A percentile compares a stretch with the other conserved stretches of the same genome.
These are phyloP conservation scores for Cyphomyrus plagiostoma DNA, from an alignment of 2,113 vertebrate genomes.

Conservation along the genomic window DNA sequence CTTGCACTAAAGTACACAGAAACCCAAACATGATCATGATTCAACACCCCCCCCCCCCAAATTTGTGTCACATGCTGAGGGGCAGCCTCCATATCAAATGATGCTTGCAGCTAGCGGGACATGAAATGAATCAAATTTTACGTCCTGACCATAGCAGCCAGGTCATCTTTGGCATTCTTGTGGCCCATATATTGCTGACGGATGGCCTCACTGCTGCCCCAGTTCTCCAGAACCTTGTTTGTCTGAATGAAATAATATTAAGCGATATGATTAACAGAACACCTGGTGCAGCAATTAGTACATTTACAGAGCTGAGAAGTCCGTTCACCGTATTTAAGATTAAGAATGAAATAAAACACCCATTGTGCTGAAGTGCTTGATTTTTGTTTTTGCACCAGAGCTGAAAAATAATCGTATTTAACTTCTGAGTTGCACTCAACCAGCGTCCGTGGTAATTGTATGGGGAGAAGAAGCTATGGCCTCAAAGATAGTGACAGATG, in stretches of 20 bases:
- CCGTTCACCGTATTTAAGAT: not conserved
- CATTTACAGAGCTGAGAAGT: not conserved
- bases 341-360: not conserved
- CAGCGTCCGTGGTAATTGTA: not conserved
- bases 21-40: not conserved
- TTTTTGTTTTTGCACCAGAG: not conserved
- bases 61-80: not conserved
- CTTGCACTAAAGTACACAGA: not conserved
- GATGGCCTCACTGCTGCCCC: not conserved
- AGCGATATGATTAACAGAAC: not conserved
- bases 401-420: not conserved
- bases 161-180: not conserved
- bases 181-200: not conserved
- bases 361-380: not conserved
- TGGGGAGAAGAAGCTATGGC: not conserved
- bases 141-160: not conserved
- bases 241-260: not conserved
- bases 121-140: not conserved
- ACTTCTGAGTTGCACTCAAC: not conserved
- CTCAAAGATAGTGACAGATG: conserved; percentile 3
- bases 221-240: not conserved
- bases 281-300: not conserved
- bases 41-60: not conserved
- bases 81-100: not conserved
- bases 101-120: not conserved